Base-by-base conservation (phyloP, 2,797 vertebrate species). In the Onychomys arenicola region DNA sequence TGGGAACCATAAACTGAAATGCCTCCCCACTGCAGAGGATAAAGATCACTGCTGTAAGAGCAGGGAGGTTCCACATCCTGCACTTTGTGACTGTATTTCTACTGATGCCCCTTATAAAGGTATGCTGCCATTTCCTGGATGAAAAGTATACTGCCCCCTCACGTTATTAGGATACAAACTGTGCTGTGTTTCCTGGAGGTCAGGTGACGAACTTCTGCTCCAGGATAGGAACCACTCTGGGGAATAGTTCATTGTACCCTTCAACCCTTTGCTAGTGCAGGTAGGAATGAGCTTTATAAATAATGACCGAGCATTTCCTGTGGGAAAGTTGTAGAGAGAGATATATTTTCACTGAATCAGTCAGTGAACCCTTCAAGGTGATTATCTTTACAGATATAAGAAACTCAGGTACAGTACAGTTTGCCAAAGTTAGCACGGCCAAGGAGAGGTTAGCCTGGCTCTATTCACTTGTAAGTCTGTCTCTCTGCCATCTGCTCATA, bases 1-100 rank as follows among this genome's bases (percentile, higher is more conserved):
- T 16, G 90, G 61, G 89, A 96, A 96, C 95, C 25, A 76, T 83
- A 29, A 90, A 90, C 82, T 71, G 37, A 89, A 95, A 96, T 95
- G 90, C 75, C 65, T 43, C 21, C 49, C 67, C 82, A 63, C 29
- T 86, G 27, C 49, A 88, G 59, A 97, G 73, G 49, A 37, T 57
- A 96, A 85, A 90, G 32, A 88, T 13, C 37, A 12, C 2, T 75
- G 43, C 63, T 91, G 65, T 29, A 85, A 83, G 90, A 92, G 46
- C 77, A 65, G 16, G 12, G 81, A 61, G 65, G 27, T 81, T 89
- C 65, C 23, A 55, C 27, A 89, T 71, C 59, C 75, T 89, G 46
- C 37, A 84, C 46, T n/a, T 57, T 32, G 25, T 34, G 59, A 19
- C 67, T 89, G 67, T n/a, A 40, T 32, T 34, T 34, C 23, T 61